Evolutionary conservation across 2,888 invertebrate species (phyloP), one percentile per base, ranked within the genome.

Genomic region (Eupithecia pulchellata): DNA sequence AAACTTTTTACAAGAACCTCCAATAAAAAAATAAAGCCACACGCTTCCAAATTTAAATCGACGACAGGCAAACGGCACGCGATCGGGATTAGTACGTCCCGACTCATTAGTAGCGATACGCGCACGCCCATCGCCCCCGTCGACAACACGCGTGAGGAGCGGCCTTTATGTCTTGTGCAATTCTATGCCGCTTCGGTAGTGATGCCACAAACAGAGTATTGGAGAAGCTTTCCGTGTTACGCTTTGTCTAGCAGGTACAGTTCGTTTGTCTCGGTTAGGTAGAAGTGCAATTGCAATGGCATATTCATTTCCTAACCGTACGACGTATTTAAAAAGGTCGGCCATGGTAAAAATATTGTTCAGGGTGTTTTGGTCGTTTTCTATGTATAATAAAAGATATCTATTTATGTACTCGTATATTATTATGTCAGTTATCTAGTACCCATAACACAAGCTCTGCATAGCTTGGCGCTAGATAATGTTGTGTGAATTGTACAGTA

Each of bases 61-160:
- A 67, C 64, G 72, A 69, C 72, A 72, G 72, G 63, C 67, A 14
- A 61, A 55, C 64, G 72, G 69, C 73, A 73, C 73, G 73, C 73
- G 73, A 65, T 67, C 34, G 64, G 73, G 73, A 73, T 73, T 73
- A 72, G 60, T 11, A 34, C 68, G 69, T 72, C 77, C 64, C 70
- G 66, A 70, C 76, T 78, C 76, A 77, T 80, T 80, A 77, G 69
- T 47, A n/a, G 29, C 80, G 75, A 81, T 80, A 69, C 73, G 75
- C 74, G 72, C 75, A 81, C 80, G 80, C 76, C 72, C 68, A 64
- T 79, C 74, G 75, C 78, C 25, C 75, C 74, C 68, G 78, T 79
- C 80, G 57, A 67, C 30, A 67, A 65, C 79, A 79, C 77, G 75
- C 74, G 75, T 64, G 52, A 25, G 52, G 47, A 47, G n/a, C 47